A percentile compares a stretch with the other conserved stretches of the same genome.
Conservation (phyloP, 2,888 invertebrate genomes). For the Acanthosoma haemorrhoidale region DNA sequence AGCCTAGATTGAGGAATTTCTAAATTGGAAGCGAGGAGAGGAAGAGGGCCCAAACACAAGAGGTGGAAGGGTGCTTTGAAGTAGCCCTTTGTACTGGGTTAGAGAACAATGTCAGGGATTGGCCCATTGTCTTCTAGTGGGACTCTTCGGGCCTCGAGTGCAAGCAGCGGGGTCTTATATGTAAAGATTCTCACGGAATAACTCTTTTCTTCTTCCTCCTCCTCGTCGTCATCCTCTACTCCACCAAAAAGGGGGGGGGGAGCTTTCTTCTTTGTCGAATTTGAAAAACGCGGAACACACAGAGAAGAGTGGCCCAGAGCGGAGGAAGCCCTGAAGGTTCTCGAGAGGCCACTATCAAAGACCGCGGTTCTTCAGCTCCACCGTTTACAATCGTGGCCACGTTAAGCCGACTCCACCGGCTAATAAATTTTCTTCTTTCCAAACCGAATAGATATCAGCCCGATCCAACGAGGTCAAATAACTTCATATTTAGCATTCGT, state of each 20-base stretch:
- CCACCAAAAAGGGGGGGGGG: too few relatives aligned
- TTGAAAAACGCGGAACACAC: conserved; percentile 38
- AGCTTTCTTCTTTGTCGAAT: conserved; percentile 33
- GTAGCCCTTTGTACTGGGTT: neutral
- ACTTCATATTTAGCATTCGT: too few relatives aligned
- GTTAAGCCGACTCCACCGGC: too few relatives aligned
- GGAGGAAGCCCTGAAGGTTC: neutral
- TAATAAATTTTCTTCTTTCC: too few relatives aligned
- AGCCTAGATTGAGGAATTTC: too few relatives aligned
- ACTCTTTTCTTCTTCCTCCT: conserved; percentile 13
- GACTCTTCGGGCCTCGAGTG: neutral
- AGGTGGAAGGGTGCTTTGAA: conserved; percentile 15
- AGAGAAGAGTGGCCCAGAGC: conserved; percentile 27
- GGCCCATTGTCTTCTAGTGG: conserved; percentile 19
- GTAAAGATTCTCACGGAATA: conserved; percentile 28
- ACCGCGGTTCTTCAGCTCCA: neutral
- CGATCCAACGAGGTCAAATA: too few relatives aligned
- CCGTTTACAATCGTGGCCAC: too few relatives aligned
- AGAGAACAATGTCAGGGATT: conserved; percentile 26
- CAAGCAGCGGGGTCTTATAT: conserved; percentile 19
- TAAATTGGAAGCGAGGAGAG: neutral
- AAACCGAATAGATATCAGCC: too few relatives aligned
- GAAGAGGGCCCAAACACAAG: conserved; percentile 15
- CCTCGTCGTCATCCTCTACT: too few relatives aligned
- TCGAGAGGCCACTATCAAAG: neutral